Conservation (phyloP, 2,113 vertebrate species). For the Larimichthys crocea region DNA sequence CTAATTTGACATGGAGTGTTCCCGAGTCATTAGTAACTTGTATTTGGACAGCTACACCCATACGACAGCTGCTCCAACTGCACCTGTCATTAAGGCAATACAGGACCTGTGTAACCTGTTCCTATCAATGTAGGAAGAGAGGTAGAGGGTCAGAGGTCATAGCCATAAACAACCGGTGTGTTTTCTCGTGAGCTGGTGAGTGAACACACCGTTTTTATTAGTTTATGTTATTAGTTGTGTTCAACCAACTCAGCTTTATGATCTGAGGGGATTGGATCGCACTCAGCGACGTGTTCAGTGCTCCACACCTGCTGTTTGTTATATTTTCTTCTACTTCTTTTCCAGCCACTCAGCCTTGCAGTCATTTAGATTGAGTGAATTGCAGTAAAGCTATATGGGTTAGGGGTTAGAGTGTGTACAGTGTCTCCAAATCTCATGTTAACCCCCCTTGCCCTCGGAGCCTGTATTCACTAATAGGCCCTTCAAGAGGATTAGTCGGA, state of each 20-base stretch:
- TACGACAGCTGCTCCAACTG: conserved; percentile 49
- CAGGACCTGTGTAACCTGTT: conserved; percentile 61
- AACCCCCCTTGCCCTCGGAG: conserved; percentile 42
- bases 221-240: neutral
- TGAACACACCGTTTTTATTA: neutral
- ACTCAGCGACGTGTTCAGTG: neutral
- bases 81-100: conserved; percentile 55
- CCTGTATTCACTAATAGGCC: conserved; percentile 51
- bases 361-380: conserved; percentile 18
- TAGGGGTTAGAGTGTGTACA: conserved; percentile 22
- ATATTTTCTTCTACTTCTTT: neutral
- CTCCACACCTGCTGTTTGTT: conserved; percentile 59
- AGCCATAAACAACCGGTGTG: conserved; percentile 30
- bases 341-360: neutral
- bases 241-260: neutral
- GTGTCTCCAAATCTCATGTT: conserved; percentile 69
- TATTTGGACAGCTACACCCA: conserved; percentile 28
- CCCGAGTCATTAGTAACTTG: neutral
- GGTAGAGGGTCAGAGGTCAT: conserved; percentile 49
- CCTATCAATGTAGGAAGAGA: conserved; percentile 8
- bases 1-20: too few relatives aligned
- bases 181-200: neutral
- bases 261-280: conserved; percentile 31
- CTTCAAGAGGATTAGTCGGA: conserved; percentile 73
- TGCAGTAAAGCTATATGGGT: conserved; percentile 35